phyloP scores from a whole-genome alignment of 64 coral and sea anemone genomes.

The Stylophora pistillata region DNA sequence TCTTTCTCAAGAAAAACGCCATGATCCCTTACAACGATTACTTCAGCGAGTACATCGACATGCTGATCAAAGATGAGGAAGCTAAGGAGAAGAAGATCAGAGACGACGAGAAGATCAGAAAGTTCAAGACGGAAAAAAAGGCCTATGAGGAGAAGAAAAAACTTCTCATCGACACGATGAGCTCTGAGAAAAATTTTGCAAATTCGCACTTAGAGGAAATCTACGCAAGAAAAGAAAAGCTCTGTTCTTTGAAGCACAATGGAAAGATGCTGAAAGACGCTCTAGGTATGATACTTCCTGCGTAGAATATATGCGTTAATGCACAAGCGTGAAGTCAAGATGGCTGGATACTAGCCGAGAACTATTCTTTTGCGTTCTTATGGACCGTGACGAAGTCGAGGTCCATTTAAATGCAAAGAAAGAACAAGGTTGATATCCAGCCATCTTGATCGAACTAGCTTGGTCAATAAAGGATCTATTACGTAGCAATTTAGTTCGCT shows the following conservation, averaged over 20 bases:
- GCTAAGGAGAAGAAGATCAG: background rate
- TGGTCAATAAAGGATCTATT: too few relatives aligned
- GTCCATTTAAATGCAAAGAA: too few relatives aligned
- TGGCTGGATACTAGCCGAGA: too few relatives aligned
- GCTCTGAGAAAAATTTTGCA: background rate
- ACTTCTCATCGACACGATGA: background rate
- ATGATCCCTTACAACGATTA: slow-evolving; percentile 30
- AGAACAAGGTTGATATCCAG: too few relatives aligned
- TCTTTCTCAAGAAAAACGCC: slow-evolving; percentile 36
- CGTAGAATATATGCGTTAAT: too few relatives aligned
- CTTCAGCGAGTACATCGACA: slow-evolving; percentile 29
- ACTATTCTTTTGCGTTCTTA: too few relatives aligned
- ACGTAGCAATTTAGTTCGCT: too few relatives aligned
- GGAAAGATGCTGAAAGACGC: slow-evolving; percentile 17
- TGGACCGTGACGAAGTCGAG: too few relatives aligned
- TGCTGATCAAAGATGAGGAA: background rate
- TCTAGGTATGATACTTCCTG: slow-evolving; percentile 4
- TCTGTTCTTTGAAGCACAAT: slow-evolving; percentile 46
- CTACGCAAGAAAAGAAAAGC: slow-evolving; percentile 14
- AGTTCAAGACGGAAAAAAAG: slow-evolving; percentile 23
- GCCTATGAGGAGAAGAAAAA: slow-evolving; percentile 10
- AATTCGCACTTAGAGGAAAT: slow-evolving; percentile 8
- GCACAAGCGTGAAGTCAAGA: too few relatives aligned
- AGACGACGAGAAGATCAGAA: slow-evolving; percentile 23
- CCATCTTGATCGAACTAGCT: too few relatives aligned